Percentiles rank a stretch among this genome's conserved stretches.
phyloP scores from a whole-genome alignment of 2,888 invertebrate species.

The Disparrhopalites patrizii region DNA sequence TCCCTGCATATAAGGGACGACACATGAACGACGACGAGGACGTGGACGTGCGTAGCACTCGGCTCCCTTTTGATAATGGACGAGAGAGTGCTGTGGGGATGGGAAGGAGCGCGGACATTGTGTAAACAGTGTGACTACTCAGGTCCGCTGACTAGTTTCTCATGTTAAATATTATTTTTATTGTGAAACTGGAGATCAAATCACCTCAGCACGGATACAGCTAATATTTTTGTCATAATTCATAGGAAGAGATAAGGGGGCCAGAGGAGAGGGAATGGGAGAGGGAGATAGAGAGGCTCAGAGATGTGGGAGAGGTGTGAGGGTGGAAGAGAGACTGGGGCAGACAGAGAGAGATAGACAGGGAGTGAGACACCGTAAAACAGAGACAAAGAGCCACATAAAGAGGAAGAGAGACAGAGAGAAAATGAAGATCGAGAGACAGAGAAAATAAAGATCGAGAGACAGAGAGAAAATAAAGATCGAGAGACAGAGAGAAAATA shows the following conservation, averaged over 20 bases:
- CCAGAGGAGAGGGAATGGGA: neutral
- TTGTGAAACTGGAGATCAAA: slow-evolving; percentile 29
- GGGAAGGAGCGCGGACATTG: too few relatives aligned
- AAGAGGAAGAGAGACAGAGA: neutral
- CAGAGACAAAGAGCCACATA: neutral
- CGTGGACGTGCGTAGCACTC: too few relatives aligned
- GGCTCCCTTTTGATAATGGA: slow-evolving; percentile 1
- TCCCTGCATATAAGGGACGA: too few relatives aligned
- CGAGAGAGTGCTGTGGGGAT: neutral
- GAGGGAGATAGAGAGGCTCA: neutral
- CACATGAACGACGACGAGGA: too few relatives aligned
- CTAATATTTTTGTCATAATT: slow-evolving; percentile 29
- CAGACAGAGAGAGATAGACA: too few relatives aligned
- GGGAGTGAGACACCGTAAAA: too few relatives aligned
- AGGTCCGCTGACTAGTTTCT: slow-evolving; percentile 16
- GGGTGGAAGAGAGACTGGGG: neutral
- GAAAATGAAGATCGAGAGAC: neutral
- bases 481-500: too few relatives aligned
- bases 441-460: neutral
- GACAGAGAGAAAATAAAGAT: neutral
- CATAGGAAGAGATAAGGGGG: slow-evolving; percentile 20
- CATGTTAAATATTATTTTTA: slow-evolving; percentile 21
- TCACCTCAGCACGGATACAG: slow-evolving; percentile 27
- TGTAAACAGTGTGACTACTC: slow-evolving; percentile 10
- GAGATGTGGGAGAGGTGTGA: neutral